Conservation (phyloP, 2,113 vertebrate genomes). For the Channa maculata region DNA sequence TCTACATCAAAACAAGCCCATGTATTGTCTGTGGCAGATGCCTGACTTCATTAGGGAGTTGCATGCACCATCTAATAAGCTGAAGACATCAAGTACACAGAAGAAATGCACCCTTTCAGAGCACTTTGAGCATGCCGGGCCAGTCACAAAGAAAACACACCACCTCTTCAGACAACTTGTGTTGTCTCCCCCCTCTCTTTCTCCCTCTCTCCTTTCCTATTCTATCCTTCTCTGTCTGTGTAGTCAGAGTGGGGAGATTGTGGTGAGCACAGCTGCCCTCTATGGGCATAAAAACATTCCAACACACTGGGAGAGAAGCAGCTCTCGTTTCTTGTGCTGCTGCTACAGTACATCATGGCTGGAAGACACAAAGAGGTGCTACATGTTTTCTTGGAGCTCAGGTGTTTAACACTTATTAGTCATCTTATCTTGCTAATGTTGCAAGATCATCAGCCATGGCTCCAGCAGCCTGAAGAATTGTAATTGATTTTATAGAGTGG, state of each 20-base stretch:
- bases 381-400: slow-evolving; percentile 42
- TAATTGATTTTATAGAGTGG: slow-evolving; percentile 27
- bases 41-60: slow-evolving; percentile 49
- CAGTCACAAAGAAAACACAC: slow-evolving; percentile 38
- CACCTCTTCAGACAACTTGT: slow-evolving; percentile 22
- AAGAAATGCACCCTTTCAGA: slow-evolving; percentile 23
- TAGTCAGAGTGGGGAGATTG: slow-evolving; percentile 30
- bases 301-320: slow-evolving; percentile 21
- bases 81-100: slow-evolving; percentile 34
- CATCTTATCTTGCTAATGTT: slow-evolving; percentile 56
- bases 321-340: slow-evolving; percentile 24
- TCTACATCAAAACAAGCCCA: slow-evolving; percentile 44
- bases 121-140: slow-evolving; percentile 8
- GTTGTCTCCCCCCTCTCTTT: not conserved
- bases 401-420: slow-evolving; percentile 69
- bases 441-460: slow-evolving; percentile 32
- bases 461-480: slow-evolving; percentile 7
- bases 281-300: slow-evolving; percentile 66
- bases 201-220: not conserved
- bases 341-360: slow-evolving; percentile 20
- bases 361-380: slow-evolving; percentile 38
- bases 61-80: slow-evolving; percentile 17
- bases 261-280: slow-evolving; percentile 80
- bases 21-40: slow-evolving; percentile 52
- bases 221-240: not conserved